phyloP scores from a whole-genome alignment of 2,888 invertebrate genomes.

The Anaspis maculata region DNA sequence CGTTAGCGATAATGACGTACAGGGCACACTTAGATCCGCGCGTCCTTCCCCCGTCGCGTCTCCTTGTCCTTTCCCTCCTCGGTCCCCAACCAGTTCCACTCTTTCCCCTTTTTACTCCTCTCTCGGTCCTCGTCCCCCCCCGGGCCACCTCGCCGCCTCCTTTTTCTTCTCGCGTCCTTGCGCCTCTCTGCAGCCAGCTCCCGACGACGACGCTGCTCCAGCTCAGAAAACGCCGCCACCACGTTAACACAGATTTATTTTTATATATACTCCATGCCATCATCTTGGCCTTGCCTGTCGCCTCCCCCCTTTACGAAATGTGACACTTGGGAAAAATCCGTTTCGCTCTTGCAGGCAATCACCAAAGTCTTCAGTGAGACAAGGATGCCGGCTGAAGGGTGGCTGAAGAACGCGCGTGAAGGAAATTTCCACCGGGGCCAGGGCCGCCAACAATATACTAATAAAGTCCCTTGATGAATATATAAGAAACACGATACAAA shows the following conservation, averaged over 20 bases:
- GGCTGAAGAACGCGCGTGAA: neutral
- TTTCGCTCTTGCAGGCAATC: slow-evolving; percentile 18
- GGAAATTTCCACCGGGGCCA: neutral
- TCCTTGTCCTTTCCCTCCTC: slow-evolving; percentile 12
- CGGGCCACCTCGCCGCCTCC: no score
- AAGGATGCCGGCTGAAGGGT: no score
- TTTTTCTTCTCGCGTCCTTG: no score
- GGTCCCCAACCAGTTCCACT: slow-evolving; percentile 5
- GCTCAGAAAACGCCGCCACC: no score
- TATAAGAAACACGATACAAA: slow-evolving; percentile 41
- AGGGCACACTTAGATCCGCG: slow-evolving; percentile 27
- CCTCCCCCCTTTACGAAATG: slow-evolving; percentile 36
- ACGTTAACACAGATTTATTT: slow-evolving; percentile 29
- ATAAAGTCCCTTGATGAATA: slow-evolving; percentile 42
- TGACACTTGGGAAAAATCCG: slow-evolving; percentile 38
- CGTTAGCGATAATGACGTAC: slow-evolving; percentile 39
- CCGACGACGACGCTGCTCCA: no score
- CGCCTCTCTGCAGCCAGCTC: no score
- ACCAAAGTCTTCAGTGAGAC: no score
- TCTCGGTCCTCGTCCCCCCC: no score
- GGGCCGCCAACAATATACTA: no score
- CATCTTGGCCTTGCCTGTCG: slow-evolving; percentile 29
- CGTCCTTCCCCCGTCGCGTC: slow-evolving; percentile 12
- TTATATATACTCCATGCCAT: no score
- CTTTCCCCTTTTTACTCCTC: no score